Percentiles rank a stretch among this genome's conserved stretches.
These are phyloP conservation scores for Acipenser oxyrinchus DNA, from an alignment of 2,797 vertebrate genomes.

Conservation along the genomic window DNA sequence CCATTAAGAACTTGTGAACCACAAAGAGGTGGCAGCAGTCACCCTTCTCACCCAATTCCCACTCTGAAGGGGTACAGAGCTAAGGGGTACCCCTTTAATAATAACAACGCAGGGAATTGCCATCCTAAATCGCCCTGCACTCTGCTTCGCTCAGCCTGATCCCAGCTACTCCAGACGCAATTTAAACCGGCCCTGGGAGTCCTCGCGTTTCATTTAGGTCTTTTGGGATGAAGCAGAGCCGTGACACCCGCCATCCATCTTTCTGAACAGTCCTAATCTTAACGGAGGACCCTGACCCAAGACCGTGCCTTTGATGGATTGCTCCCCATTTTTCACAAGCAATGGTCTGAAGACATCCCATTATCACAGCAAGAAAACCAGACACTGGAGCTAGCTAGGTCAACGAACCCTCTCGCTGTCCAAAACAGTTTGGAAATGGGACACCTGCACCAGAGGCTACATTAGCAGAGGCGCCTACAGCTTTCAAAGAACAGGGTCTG, in stretches of 20 bases:
- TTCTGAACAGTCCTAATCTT: constrained; percentile 85
- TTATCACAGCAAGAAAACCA: constrained; percentile 48
- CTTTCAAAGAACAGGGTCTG: too few relatives aligned
- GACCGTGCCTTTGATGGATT: constrained; percentile 78
- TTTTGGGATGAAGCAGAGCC: constrained; percentile 68
- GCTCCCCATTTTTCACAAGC: constrained; percentile 43
- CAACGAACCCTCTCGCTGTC: not conserved
- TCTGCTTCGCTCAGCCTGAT: constrained; percentile 29
- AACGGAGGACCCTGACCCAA: constrained; percentile 75
- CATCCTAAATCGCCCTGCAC: constrained; percentile 40
- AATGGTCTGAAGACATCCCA: constrained; percentile 54
- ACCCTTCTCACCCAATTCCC: constrained; percentile 25
- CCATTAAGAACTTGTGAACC: too few relatives aligned
- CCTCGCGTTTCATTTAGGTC: constrained; percentile 75
- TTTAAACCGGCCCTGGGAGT: constrained; percentile 72
- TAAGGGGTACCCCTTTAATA: constrained; percentile 41
- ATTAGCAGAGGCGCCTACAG: not conserved
- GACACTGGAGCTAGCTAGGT: constrained; percentile 21
- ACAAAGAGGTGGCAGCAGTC: constrained; percentile 1
- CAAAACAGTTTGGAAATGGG: constrained; percentile 3
- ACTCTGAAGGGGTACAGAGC: constrained; percentile 30
- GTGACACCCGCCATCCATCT: constrained; percentile 80
- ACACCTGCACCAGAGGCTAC: not conserved
- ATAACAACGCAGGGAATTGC: constrained; percentile 37
- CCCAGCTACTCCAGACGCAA: constrained; percentile 58